These are phyloP conservation scores for Mixornis gularis DNA, from an alignment of 2,113 vertebrate genomes.

Conservation along the genomic window DNA sequence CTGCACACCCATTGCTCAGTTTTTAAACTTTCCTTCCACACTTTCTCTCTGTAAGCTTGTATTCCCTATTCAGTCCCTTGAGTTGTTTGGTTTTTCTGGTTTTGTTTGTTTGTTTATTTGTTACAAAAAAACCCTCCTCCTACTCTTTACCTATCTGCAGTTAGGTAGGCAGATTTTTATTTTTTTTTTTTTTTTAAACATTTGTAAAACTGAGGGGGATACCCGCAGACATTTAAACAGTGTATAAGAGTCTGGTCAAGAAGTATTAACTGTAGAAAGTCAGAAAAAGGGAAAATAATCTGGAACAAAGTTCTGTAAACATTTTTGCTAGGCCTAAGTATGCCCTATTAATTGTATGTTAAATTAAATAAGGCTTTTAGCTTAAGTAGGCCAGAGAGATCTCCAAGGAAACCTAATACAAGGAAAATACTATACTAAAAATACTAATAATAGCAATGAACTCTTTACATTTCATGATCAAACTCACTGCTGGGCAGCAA, in stretches of 20 bases:
- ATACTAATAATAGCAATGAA: not conserved
- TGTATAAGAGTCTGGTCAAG: not conserved
- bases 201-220: not conserved
- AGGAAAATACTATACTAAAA: not conserved
- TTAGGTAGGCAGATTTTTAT: not conserved
- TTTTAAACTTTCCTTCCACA: not conserved
- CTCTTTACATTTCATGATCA: not conserved
- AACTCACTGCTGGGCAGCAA: not conserved
- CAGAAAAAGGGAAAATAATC: not conserved
- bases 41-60: not conserved
- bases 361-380: not conserved
- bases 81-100: not conserved
- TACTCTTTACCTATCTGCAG: not conserved
- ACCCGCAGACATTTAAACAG: not conserved
- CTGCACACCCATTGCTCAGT: rapidly evolving
- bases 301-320: not conserved
- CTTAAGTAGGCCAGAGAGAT: not conserved
- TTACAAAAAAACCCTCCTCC: not conserved
- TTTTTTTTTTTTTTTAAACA: not conserved
- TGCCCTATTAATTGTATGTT: not conserved
- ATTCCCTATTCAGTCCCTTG: not conserved
- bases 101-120: not conserved
- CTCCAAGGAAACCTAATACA: not conserved
- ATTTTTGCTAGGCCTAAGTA: not conserved
- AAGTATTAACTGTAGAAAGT: not conserved